Base-by-base conservation (phyloP, 2,113 vertebrate genomes). In the Xiphophorus maculatus region DNA sequence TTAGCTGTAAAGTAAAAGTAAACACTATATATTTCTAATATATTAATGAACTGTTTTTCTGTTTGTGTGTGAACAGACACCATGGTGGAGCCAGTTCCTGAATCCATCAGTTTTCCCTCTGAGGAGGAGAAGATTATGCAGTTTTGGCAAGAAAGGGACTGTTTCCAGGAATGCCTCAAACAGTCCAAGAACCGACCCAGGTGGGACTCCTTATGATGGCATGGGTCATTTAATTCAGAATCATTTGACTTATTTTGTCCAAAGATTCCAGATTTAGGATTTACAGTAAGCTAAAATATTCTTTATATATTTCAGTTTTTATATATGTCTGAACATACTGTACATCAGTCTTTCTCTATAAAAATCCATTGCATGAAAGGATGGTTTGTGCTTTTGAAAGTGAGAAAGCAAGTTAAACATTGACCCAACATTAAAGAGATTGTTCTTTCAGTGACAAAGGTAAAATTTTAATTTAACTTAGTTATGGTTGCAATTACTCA, bases 101-200 rank as follows among this genome's bases (percentile, higher is more conserved):
- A 99, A 89, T 96, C 94, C 73, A 95, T 99, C 84, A 92, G 40
- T 91, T 99, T 99, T 87, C 96, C 98, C 62, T 86, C 90, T 10
- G 96, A 98, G 89, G 98, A 99, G 89, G 97, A 99, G 79, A 96
- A 94, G 80, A 95, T 98, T 83, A 28, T 98, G 74, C 80, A 95
- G 48, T 90, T 98, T 9, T 99, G 98, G 98, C 88, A 94, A 19
- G 86, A 95, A 1, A 95, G 96, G 37, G 93, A 96, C 85, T 99
- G 97, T 84, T 99, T 99, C 90, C 95, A 95, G 75, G 96, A 99
- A 90, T 98, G 97, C 86, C 91, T 99, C 28, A 98, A 95, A 82
- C 98, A 99, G 33, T 98, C 98, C 63, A 99, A 96, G 91, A 96
- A 95, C 81, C 95, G 91, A 66, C 96, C 97, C 17, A 97, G 90